Evolutionary conservation across 2,888 invertebrate genomes (phyloP).

Genomic region (Actias luna): DNA sequence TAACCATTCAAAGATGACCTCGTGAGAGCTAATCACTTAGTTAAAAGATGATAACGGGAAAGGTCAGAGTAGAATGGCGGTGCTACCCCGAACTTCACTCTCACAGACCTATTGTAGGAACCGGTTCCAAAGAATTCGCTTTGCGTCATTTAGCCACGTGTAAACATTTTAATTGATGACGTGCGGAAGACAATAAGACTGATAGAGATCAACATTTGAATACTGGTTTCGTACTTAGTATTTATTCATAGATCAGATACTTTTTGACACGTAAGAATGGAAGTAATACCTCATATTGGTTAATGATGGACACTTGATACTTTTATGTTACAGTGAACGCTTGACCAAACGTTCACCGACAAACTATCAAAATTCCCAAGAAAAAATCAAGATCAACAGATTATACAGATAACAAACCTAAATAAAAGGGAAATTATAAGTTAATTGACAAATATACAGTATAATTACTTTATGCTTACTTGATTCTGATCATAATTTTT

Average conservation of each 20-base stretch:
- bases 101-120: slow-evolving; percentile 67
- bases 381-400: neutral
- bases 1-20: slow-evolving; percentile 52
- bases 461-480: neutral
- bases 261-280: slow-evolving; percentile 31
- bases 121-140: slow-evolving; percentile 70
- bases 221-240: slow-evolving; percentile 43
- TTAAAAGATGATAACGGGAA: slow-evolving; percentile 33
- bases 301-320: neutral
- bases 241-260: slow-evolving; percentile 40
- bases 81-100: slow-evolving; percentile 65
- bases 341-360: neutral
- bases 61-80: slow-evolving; percentile 62
- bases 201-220: slow-evolving; percentile 57
- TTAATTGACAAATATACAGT: neutral
- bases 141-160: slow-evolving; percentile 74
- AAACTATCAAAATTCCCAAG: neutral
- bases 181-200: slow-evolving; percentile 71
- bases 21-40: slow-evolving; percentile 19
- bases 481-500: too few species aligned
- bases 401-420: neutral
- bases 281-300: slow-evolving; percentile 16
- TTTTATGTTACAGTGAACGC: slow-evolving; percentile 4
- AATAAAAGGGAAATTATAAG: neutral
- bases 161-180: slow-evolving; percentile 79